These are phyloP conservation scores for Morone saxatilis DNA, from an alignment of 2,113 vertebrate genomes.

Conservation along the genomic window DNA sequence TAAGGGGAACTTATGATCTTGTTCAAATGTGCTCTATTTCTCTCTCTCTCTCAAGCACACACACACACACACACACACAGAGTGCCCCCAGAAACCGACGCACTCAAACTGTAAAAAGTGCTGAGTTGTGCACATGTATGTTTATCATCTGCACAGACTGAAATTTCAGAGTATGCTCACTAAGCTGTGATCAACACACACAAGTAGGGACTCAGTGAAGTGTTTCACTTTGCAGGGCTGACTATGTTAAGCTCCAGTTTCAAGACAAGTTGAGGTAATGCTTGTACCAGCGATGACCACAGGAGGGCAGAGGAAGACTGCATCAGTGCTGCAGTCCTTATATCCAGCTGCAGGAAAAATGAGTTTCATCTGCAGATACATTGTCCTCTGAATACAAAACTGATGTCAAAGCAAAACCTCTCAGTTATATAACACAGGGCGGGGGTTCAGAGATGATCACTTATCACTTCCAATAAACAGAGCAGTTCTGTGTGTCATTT, in stretches of 20 bases:
- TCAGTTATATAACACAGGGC: not conserved
- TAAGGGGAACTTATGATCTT: not conserved
- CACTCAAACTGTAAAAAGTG: slow-evolving; percentile 61
- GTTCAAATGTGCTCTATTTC: not conserved
- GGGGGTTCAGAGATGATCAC: not conserved
- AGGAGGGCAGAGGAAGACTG: slow-evolving; percentile 37
- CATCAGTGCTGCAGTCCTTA: not conserved
- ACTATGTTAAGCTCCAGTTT: not conserved
- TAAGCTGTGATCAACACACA: not conserved
- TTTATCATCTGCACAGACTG: slow-evolving; percentile 44
- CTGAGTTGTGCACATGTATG: slow-evolving; percentile 62
- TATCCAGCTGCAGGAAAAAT: slow-evolving; percentile 14
- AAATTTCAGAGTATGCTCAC: slow-evolving; percentile 26
- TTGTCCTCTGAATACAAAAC: slow-evolving; percentile 34
- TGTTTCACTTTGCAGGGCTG: slow-evolving; percentile 1
- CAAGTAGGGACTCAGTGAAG: not conserved
- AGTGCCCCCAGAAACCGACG: slow-evolving; percentile 1
- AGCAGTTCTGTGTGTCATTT: not conserved
- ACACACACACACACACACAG: slow-evolving; percentile 6
- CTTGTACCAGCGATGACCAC: slow-evolving; percentile 36
- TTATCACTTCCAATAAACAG: not conserved
- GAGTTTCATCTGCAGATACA: slow-evolving; percentile 35
- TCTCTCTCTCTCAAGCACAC: slow-evolving; percentile 5
- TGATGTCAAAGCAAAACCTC: slow-evolving; percentile 10
- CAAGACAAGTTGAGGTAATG: not conserved